These are phyloP conservation scores for Pasiphila rectangulata DNA, from an alignment of 2,888 invertebrate genomes.

Conservation along the genomic window DNA sequence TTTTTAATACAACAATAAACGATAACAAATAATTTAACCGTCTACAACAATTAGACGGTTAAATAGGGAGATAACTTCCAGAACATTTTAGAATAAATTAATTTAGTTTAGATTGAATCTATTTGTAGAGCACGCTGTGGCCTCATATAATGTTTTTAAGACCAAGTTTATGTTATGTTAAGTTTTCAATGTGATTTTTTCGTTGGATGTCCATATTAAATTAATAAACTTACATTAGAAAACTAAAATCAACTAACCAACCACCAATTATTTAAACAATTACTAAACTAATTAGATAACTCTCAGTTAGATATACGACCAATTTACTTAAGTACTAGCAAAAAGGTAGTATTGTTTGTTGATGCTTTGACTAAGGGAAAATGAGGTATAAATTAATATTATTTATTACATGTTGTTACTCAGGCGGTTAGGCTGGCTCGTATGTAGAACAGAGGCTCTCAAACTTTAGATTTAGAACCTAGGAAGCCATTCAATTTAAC, in stretches of 20 bases:
- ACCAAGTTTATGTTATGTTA: no score
- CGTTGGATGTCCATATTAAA: no score
- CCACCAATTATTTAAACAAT: constrained; percentile 14
- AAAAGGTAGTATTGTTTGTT: constrained; percentile 9
- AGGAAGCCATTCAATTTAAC: not conserved
- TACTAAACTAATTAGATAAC: constrained; percentile 10
- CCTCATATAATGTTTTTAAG: no score
- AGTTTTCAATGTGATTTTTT: no score
- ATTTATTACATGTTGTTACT: constrained; percentile 36
- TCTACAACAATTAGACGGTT: no score
- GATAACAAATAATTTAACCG: no score
- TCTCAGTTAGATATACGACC: constrained; percentile 17
- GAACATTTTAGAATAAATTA: no score
- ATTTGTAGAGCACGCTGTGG: no score
- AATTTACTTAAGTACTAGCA: constrained; percentile 14
- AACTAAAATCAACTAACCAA: constrained; percentile 10
- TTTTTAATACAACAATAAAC: no score
- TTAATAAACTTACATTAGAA: no score
- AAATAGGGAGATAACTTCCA: no score
- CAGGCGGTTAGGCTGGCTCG: constrained; percentile 18
- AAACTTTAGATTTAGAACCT: constrained; percentile 14
- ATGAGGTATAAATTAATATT: constrained; percentile 47
- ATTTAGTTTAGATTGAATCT: no score
- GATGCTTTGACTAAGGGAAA: constrained; percentile 33
- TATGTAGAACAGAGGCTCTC: constrained; percentile 24